A percentile compares a stretch with the other conserved stretches of the same genome.
phyloP scores from a whole-genome alignment of 2,797 vertebrate species.

The Carcharodon carcharias region DNA sequence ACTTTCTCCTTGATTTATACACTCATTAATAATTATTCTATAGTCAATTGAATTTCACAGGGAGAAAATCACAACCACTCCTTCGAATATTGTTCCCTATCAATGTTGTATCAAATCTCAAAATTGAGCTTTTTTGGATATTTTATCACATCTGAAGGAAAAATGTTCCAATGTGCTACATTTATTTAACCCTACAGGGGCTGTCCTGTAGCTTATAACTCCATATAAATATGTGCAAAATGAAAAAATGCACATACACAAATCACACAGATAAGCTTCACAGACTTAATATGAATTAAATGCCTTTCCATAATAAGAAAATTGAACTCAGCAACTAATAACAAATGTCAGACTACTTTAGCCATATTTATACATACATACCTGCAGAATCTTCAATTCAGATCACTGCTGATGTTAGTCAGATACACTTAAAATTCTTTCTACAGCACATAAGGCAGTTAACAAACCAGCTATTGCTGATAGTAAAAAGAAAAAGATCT shows the following conservation, averaged over 20 bases:
- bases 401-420: not conserved
- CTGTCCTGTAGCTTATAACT: not conserved
- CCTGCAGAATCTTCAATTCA: not conserved
- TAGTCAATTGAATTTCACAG: not conserved
- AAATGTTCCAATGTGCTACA: not conserved
- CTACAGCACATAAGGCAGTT: not conserved
- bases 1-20: not conserved
- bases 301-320: not conserved
- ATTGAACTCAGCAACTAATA: not conserved
- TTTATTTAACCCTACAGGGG: not conserved
- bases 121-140: not conserved
- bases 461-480: not conserved
- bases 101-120: not conserved
- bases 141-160: not conserved
- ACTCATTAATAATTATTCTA: not conserved
- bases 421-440: not conserved
- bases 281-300: not conserved
- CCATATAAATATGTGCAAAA: not conserved
- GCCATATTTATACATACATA: not conserved
- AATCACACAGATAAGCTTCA: not conserved
- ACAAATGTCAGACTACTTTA: not conserved
- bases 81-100: not conserved
- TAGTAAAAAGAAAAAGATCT: not conserved
- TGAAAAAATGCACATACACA: not conserved
- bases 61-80: not conserved